Conservation (phyloP, 2,797 vertebrate genomes). For the Sebastes steindachneri region DNA sequence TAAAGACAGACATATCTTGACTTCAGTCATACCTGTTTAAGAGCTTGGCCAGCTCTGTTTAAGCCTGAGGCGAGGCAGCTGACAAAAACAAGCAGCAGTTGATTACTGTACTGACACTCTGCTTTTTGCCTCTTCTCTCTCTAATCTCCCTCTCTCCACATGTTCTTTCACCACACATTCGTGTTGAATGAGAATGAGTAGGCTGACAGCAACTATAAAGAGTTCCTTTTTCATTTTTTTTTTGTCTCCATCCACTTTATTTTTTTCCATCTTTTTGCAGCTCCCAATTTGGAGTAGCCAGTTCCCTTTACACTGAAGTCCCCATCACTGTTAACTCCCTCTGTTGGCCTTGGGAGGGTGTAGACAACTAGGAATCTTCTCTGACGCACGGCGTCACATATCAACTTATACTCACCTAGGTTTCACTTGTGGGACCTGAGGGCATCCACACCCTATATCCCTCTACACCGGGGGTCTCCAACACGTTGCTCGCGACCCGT, state of each 20-base stretch:
- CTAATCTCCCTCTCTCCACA: not conserved
- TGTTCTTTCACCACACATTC: not conserved
- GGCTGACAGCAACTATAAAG: not conserved
- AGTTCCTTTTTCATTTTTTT: not conserved
- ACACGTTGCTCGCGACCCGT: no score
- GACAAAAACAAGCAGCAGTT: constrained; percentile 39
- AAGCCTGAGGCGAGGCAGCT: constrained; percentile 34
- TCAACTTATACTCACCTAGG: not conserved
- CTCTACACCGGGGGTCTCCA: no score
- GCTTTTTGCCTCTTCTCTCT: not conserved
- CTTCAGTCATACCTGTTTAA: constrained; percentile 43
- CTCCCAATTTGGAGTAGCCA: not conserved
- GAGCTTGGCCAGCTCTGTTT: constrained; percentile 45
- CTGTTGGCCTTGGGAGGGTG: not conserved
- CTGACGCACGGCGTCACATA: not conserved
- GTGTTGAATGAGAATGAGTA: not conserved
- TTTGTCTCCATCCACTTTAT: not conserved
- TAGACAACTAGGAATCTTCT: not conserved
- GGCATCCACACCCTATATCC: not conserved
- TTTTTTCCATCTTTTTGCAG: not conserved
- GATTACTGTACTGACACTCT: constrained; percentile 1
- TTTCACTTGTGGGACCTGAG: not conserved
- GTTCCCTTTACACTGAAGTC: not conserved
- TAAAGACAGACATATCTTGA: not conserved
- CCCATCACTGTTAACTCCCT: not conserved